phyloP scores from a whole-genome alignment of 2,113 vertebrate genomes.

The Panurus biarmicus region DNA sequence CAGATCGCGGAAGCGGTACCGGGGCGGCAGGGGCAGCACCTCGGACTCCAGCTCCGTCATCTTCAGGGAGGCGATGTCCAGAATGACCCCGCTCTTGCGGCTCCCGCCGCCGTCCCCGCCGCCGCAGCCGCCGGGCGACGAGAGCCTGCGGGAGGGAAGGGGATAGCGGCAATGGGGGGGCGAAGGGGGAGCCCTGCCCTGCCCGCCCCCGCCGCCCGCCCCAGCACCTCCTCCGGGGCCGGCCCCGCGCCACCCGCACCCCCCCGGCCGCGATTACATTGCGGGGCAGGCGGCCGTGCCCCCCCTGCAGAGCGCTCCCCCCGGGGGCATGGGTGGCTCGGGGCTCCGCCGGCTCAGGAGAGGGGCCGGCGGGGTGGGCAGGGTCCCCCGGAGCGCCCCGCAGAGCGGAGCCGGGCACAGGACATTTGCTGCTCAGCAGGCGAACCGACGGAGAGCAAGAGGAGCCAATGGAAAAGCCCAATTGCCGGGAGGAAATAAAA shows the following conservation, averaged over 20 bases:
- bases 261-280: slow-evolving; percentile 11
- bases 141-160: slow-evolving; percentile 66
- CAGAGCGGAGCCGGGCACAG: background rate
- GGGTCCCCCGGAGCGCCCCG: background rate
- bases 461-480: slow-evolving; percentile 18
- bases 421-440: slow-evolving; percentile 6
- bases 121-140: slow-evolving; percentile 61
- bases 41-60: slow-evolving; percentile 89
- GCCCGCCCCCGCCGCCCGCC: background rate
- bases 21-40: slow-evolving; percentile 88
- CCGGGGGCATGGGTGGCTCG: slow-evolving; percentile 22
- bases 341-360: background rate
- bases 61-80: slow-evolving; percentile 80
- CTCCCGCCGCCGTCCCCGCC: slow-evolving; percentile 63
- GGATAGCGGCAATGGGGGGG: background rate
- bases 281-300: slow-evolving; percentile 41
- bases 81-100: slow-evolving; percentile 77
- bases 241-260: background rate
- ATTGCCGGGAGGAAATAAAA: background rate
- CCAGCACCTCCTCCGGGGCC: background rate
- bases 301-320: slow-evolving; percentile 17
- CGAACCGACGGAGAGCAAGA: background rate
- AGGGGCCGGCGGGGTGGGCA: background rate
- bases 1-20: slow-evolving; percentile 93
- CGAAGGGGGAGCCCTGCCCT: background rate